A percentile compares a stretch with the other conserved stretches of the same genome.
phyloP scores from a whole-genome alignment of 2,888 invertebrate species.

The Leptinotarsa haldemani region DNA sequence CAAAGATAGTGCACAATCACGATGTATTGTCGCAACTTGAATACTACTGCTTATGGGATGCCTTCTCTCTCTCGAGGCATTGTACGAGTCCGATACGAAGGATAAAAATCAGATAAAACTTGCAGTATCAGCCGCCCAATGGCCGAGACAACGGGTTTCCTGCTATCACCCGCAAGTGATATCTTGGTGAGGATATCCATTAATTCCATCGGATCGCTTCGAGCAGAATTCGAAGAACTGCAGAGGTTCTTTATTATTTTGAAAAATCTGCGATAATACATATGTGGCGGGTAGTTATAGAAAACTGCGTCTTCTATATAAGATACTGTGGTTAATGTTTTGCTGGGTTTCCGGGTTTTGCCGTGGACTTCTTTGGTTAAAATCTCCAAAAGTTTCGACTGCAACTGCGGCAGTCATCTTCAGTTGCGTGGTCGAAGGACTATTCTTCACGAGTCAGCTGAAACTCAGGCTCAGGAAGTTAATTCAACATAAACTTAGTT shows the following conservation, averaged over 20 bases:
- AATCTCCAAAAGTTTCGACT: too few relatives aligned
- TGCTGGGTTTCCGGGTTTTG: too few relatives aligned
- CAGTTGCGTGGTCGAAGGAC: too few relatives aligned
- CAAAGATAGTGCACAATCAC: slow-evolving; percentile 62
- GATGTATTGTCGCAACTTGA: slow-evolving; percentile 60
- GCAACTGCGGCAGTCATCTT: too few relatives aligned
- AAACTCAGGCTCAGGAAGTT: too few relatives aligned
- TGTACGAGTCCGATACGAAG: slow-evolving; percentile 18
- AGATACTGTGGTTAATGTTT: too few relatives aligned
- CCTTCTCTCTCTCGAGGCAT: slow-evolving; percentile 10
- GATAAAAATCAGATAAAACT: slow-evolving; percentile 16
- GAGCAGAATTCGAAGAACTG: slow-evolving; percentile 2
- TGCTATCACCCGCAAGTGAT: slow-evolving; percentile 16
- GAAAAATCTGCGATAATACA: too few relatives aligned
- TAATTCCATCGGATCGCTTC: neutral
- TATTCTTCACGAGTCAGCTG: too few relatives aligned
- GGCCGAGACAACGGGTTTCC: slow-evolving; percentile 12
- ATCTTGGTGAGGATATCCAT: slow-evolving; percentile 2
- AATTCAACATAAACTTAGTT: too few relatives aligned
- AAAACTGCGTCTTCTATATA: too few relatives aligned
- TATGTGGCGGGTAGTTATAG: too few relatives aligned
- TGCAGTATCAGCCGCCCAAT: slow-evolving; percentile 14
- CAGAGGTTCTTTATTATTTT: neutral
- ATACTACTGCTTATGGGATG: slow-evolving; percentile 46
- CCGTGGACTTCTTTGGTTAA: too few relatives aligned